phyloP scores from a whole-genome alignment of 1,140 invertebrate species.

The Parasteatoda tepidariorum region DNA sequence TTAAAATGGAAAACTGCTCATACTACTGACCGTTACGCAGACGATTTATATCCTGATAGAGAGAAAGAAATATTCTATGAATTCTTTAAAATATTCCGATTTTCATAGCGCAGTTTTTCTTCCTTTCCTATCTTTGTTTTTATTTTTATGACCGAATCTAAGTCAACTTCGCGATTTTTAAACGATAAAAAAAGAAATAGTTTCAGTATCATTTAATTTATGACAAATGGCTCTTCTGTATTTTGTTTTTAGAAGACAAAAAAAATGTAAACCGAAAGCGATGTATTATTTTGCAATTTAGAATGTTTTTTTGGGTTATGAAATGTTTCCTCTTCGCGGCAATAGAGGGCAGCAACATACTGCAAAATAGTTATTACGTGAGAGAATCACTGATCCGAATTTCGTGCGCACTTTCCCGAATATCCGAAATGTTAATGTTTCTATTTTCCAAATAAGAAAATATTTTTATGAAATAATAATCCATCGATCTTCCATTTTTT shows the following conservation, averaged over 20 bases:
- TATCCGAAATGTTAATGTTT: too few species aligned
- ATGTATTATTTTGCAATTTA: conserved; percentile 49
- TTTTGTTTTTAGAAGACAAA: conserved; percentile 31
- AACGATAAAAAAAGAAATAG: conserved; percentile 44
- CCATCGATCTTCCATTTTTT: too few species aligned
- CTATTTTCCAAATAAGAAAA: too few species aligned
- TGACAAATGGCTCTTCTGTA: conserved; percentile 41
- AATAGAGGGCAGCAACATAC: conserved; percentile 46
- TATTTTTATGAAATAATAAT: too few species aligned
- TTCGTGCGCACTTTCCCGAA: too few species aligned
- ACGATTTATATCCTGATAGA: conserved; percentile 43
- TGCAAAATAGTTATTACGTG: neutral
- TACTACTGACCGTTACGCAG: conserved; percentile 38
- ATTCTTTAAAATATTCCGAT: conserved; percentile 57
- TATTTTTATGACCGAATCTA: conserved; percentile 3
- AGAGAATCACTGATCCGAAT: too few species aligned
- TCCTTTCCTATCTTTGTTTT: neutral
- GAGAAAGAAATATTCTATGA: conserved; percentile 4
- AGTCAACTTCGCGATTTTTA: neutral
- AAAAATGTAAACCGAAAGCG: conserved; percentile 7
- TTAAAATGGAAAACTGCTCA: conserved; percentile 36
- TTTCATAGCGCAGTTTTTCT: conserved; percentile 45
- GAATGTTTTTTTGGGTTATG: neutral
- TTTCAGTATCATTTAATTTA: conserved; percentile 60
- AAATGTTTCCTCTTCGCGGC: neutral